Evolutionary conservation across 1,140 invertebrate genomes (phyloP), one percentile per base, ranked within the genome.

Genomic region (Dermatophagoides farinae): DNA sequence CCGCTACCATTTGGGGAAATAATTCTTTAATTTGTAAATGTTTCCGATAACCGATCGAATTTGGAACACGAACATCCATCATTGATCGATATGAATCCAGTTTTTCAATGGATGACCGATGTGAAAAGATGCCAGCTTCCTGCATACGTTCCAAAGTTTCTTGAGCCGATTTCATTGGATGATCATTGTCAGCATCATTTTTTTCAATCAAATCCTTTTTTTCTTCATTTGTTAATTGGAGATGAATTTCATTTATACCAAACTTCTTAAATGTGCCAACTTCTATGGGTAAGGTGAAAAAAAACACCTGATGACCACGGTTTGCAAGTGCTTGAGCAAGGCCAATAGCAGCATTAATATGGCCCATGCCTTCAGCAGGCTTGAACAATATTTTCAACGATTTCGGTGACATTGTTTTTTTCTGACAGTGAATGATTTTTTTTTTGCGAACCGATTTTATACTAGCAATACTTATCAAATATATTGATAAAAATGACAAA

Each of bases 341-440:
- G 22, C 57, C 43, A 20, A 60, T 25, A 4, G 18, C 14, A 12
- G 57, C 39, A 25, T 60, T 60, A 12, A 60, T 44, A 55, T 60
- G 57, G 4, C 57, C 57, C 2, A 47, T 44, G 43, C 57, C 39
- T 61, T 60, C 57, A 38, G 43, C 50, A 20, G 57, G 20, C 20
- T 57, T 1, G 44, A 60, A 60, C 12, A 60, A 25, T 16, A 60
- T 57, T 18, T 23, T 57, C 14, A 44, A 20, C 43, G 43, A 44
- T n/a, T 16, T 16, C 18, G 14, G 6, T 20, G 43, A 44, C 43
- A 44, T 44, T 44, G 31, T 31, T 31, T 8, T 31, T 31, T 31
- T 31, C 31, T 31, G 31, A 8, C 31, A 8, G 2, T 31, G 31
- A 31, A 31, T 8, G 31, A 31, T 31, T 31, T 31, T 31, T 31